Percentiles rank a stretch among this genome's conserved stretches.
These are phyloP conservation scores for Epizoanthus fatuus DNA, from an alignment of 92 coral and sea anemone genomes.

Conservation along the genomic window DNA sequence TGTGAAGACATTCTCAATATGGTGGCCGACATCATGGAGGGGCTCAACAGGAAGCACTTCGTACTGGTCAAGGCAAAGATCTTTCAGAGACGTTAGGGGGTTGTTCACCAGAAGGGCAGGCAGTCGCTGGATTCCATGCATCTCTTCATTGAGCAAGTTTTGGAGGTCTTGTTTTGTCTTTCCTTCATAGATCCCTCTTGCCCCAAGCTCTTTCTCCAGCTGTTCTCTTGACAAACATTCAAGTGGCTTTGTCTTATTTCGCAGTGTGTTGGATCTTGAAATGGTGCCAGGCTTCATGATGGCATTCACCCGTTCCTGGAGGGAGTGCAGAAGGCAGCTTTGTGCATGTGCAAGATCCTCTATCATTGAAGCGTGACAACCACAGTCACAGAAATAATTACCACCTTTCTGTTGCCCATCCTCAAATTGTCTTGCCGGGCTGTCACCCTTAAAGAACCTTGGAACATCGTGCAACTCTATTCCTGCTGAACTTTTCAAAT, in stretches of 20 bases:
- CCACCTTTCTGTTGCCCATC: conserved; percentile 64
- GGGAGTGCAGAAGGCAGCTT: conserved; percentile 26
- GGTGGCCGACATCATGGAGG: conserved; percentile 28
- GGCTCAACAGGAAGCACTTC: conserved; percentile 24
- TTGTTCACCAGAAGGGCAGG: conserved; percentile 25
- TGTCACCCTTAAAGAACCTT: conserved; percentile 60
- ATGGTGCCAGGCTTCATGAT: conserved; percentile 10
- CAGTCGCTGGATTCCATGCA: conserved; percentile 26
- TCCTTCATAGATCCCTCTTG: conserved; percentile 38
- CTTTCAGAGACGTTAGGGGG: neutral
- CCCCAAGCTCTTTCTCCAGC: conserved; percentile 44
- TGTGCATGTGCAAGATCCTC: conserved; percentile 38
- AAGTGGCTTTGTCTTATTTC: conserved; percentile 28
- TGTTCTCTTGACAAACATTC: conserved; percentile 2
- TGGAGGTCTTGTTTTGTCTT: conserved; percentile 39
- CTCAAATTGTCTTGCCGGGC: conserved; percentile 45
- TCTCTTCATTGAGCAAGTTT: neutral
- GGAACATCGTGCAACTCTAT: conserved; percentile 20
- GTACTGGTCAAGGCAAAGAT: conserved; percentile 1
- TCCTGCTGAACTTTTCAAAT: neutral
- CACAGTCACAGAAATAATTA: conserved; percentile 51
- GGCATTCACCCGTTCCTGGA: conserved; percentile 8
- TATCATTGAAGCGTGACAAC: conserved; percentile 9
- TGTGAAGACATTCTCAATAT: conserved; percentile 12
- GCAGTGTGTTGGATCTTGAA: neutral